phyloP scores from a whole-genome alignment of 2,113 vertebrate genomes.

The Orthonyx spaldingii region DNA sequence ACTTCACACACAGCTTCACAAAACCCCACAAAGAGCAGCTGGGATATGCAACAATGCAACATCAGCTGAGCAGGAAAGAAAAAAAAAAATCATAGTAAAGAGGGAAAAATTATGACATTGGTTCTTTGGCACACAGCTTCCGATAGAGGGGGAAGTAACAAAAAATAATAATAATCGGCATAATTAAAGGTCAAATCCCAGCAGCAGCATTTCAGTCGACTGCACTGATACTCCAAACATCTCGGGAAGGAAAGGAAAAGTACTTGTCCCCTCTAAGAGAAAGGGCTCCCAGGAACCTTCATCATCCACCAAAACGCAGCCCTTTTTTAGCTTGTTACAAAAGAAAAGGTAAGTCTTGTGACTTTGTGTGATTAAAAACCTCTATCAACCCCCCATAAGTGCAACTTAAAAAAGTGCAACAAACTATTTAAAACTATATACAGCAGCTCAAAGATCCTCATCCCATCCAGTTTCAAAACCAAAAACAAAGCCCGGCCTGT shows the following conservation, averaged over 20 bases:
- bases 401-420: conserved; percentile 98
- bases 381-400: conserved; percentile 88
- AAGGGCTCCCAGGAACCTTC: conserved; percentile 76
- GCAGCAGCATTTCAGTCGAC: conserved; percentile 74
- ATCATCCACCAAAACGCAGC: conserved; percentile 71
- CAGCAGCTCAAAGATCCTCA: conserved; percentile 80
- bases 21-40: conserved; percentile 92
- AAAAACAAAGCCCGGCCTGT: conserved; percentile 69
- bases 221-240: conserved; percentile 55
- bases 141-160: conserved; percentile 73
- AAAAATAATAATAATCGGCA: conserved; percentile 52
- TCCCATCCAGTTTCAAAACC: conserved; percentile 81
- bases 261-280: conserved; percentile 71
- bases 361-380: conserved; percentile 97
- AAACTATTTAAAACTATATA: conserved; percentile 89
- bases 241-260: conserved; percentile 48
- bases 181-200: conserved; percentile 72
- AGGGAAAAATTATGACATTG: conserved; percentile 75
- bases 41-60: conserved; percentile 84
- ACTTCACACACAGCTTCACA: conserved; percentile 90
- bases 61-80: conserved; percentile 83
- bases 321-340: conserved; percentile 88
- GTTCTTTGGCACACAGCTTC: conserved; percentile 97
- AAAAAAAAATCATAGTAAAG: neutral
- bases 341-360: conserved; percentile 76